Evolutionary conservation across 2,113 vertebrate genomes (phyloP), one percentile per base, ranked within the genome.

Genomic region (Paralichthys olivaceus): DNA sequence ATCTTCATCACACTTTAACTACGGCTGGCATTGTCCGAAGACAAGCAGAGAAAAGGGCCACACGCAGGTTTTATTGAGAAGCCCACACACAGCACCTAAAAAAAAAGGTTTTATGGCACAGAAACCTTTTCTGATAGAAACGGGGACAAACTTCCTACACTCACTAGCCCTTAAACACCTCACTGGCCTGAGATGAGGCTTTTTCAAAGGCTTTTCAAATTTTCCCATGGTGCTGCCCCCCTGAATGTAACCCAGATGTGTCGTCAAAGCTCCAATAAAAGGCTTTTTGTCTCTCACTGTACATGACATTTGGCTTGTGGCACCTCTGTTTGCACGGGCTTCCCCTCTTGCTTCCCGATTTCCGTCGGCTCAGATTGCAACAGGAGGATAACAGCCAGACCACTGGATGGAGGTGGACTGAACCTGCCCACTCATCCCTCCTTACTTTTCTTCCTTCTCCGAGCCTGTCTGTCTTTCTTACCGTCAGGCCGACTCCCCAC

Each of bases 1-100:
- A 60, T 61, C 84, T 87, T 77, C 83, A 83, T 89, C 85, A 77
- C 86, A 62, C 74, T 85, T 80, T 81, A 88, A 94, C 85, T 72
- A 22, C 19, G 60, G 80, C 62, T 53, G 66, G 54, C 81, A 84
- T 90, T 88, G 85, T 91, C 62, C 61, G 51, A 57, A 80, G 81
- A 89, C 80, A 40, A 8, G 57, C 71, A 45, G 60, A 72, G 79
- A 65, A 79, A 77, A 81, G 84, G 86, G 83, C 89, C 88, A 90
- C 91, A 90, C 89, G 89, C 86, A 51, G 75, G 82, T 86, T 90
- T 91, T 89, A 87, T 77, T 69, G 63, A 55, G 45, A 45, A 53
- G 22, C 72, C 77, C 78, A 79, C 84, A 89, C 76, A 84, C 83
- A 63, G 60, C 5, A 79, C 47, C 58, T 64, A 47, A 47, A 47